Evolutionary conservation across 2,888 invertebrate genomes (phyloP).

Genomic region (Nowickia ferox): DNA sequence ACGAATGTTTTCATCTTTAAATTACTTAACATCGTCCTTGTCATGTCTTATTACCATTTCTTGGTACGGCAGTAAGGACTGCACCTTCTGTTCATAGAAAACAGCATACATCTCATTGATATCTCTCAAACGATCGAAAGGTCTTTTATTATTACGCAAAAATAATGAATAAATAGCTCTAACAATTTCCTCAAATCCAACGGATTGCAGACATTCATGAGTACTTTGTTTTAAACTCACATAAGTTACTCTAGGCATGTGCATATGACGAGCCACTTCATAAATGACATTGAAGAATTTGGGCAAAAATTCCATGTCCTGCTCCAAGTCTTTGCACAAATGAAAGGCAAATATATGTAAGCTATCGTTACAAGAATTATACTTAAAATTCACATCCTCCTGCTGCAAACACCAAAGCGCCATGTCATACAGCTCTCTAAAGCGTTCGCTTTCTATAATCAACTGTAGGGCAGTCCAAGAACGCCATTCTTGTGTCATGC

Average conservation of each 20-base stretch:
- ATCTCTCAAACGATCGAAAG: slow-evolving; percentile 70
- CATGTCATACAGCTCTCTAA: slow-evolving; percentile 60
- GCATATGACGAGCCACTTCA: slow-evolving; percentile 72
- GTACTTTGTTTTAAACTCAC: slow-evolving; percentile 52
- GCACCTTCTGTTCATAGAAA: slow-evolving; percentile 66
- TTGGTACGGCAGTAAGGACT: slow-evolving; percentile 65
- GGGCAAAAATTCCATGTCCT: slow-evolving; percentile 49
- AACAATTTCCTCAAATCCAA: slow-evolving; percentile 54
- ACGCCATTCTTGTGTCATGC: slow-evolving; percentile 72
- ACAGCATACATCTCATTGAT: slow-evolving; percentile 69
- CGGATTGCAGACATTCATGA: slow-evolving; percentile 27
- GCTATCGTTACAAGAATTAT: slow-evolving; percentile 26
- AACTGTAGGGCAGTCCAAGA: slow-evolving; percentile 70
- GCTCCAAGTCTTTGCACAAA: slow-evolving; percentile 21
- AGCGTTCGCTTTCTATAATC: slow-evolving; percentile 42
- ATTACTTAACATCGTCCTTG: too few species aligned
- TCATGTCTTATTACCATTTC: slow-evolving; percentile 56
- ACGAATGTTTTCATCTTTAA: too few species aligned
- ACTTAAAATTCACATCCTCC: slow-evolving; percentile 5
- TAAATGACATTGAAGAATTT: slow-evolving; percentile 70
- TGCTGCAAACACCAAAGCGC: slow-evolving; percentile 40
- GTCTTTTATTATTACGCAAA: slow-evolving; percentile 42
- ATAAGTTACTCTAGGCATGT: slow-evolving; percentile 72
- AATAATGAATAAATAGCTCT: slow-evolving; percentile 72
- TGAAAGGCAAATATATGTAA: slow-evolving; percentile 71